Evolutionary conservation across 2,113 vertebrate genomes (phyloP), one percentile per base, ranked within the genome.

Genomic region (Aythya baeri): DNA sequence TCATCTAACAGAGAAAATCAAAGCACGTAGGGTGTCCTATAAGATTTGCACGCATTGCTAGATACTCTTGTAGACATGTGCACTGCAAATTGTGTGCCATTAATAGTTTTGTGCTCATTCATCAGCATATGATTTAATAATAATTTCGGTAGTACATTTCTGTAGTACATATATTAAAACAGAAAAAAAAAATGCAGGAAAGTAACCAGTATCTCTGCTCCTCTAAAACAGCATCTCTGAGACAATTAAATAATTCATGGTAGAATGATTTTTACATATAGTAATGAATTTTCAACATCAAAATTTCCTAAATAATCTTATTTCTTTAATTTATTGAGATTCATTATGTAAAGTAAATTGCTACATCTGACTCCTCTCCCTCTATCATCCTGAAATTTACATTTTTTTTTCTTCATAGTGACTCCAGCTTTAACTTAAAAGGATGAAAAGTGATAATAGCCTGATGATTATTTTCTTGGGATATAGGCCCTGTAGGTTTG

Each of bases 61-160:
- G 87, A 88, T 94, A 86, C 79, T 90, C 79, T 59, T 79, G 83
- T 82, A 91, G 76, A 93, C 49, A 57, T 68, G 43, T 94, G 72
- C 76, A 62, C 49, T 86, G 34, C 29, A 93, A 88, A 86, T 93
- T 57, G 85, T 44, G 43, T 68, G 46, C 73, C 90, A 88, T 93
- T 95, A 94, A 96, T 95, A 91, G 54, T 91, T 91, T 72, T 88
- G 83, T 86, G 76, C 89, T 97, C 94, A 95, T 96, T 96, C 95
- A 96, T 95, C 73, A 86, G 34, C 54, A 61, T 91, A 75, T n/a
- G 73, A 63, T 90, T 89, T 93, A 90, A 86, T 68, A 74, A 83
- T 84, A 57, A 86, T 75, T 95, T 94, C 38, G 54, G 43, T 38
- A 77, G 59, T 88, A 75, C 50, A 66, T 89, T 85, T 94, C 63